Evolutionary conservation across 2,113 vertebrate genomes (phyloP).

Genomic region (Seriola rivoliana): DNA sequence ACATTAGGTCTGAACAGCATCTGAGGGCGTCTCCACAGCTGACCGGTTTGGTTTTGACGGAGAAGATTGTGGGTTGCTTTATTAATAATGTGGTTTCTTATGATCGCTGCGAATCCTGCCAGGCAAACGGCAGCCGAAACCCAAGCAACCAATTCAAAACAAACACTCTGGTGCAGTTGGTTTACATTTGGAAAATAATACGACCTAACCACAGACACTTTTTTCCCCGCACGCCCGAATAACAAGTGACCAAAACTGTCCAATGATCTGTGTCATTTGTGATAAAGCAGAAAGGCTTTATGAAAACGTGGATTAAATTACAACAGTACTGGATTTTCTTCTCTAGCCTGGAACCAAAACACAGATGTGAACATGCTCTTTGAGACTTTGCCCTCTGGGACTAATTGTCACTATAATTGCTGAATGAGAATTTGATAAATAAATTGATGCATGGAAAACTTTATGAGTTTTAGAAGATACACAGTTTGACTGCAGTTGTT

Average conservation of each 20-base stretch:
- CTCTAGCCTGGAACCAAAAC: neutral
- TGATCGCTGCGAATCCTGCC: too few relatives aligned
- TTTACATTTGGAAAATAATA: too few relatives aligned
- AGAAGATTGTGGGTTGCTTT: neutral
- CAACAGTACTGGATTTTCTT: neutral
- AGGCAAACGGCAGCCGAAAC: too few relatives aligned
- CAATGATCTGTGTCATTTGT: too few relatives aligned
- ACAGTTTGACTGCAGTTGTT: neutral
- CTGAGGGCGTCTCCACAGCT: constrained; percentile 8
- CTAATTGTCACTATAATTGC: neutral
- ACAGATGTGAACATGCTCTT: constrained; percentile 26
- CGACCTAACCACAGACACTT: too few relatives aligned
- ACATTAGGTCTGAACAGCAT: neutral
- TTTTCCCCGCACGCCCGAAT: too few relatives aligned
- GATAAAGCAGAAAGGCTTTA: neutral
- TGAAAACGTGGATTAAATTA: too few relatives aligned
- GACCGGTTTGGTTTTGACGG: constrained; percentile 12
- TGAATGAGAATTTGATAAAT: constrained; percentile 6
- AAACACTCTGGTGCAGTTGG: too few relatives aligned
- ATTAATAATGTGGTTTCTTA: too few relatives aligned
- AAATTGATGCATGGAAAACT: constrained; percentile 28
- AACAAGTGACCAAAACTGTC: too few relatives aligned
- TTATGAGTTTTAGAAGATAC: neutral
- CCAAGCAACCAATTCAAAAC: too few relatives aligned
- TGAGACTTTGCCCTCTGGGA: neutral